Base-by-base conservation (phyloP, 2,888 invertebrate genomes). In the Nesidiocoris tenuis region DNA sequence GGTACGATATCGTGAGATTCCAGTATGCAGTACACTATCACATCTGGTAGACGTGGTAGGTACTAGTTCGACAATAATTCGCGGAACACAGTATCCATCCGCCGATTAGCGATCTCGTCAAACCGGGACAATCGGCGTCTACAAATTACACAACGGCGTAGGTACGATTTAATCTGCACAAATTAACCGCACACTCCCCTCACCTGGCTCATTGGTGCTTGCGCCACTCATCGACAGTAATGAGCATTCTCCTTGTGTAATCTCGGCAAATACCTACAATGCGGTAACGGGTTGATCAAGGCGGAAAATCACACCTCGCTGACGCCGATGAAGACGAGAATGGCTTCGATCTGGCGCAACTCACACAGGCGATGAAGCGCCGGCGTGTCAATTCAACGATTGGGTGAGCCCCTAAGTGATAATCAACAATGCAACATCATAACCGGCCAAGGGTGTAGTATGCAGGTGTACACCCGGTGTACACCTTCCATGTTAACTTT, bases 151-250 rank as follows among this genome's bases (percentile, higher is more conserved):
- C 74, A 55, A 65, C 64, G 39, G 5, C 74, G 64, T 65, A n/a
- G n/a, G n/a, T n/a, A n/a, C 65, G 57, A 74, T 65, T 74, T 74
- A 74, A 74, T 74, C 74, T 64, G 74, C 65, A 64, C 74, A 74
- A 74, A 74, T 74, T 74, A 74, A 57, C 65, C 65, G 74, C 65
- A 21, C 64, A n/a, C 65, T 57, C 56, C 59, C 21, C 54, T 65
- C 21, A 23, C 56, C 59, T 57, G 25, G 24, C 25, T 21, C 24
- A 39, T 39, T 39, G 39, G 59, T 16, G 59, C 39, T 7, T 39
- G 39, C n/a, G n/a, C n/a, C n/a, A n/a, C 12, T 39, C 39, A 39
- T 39, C 39, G 54, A 9, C 17, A 2, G 70, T 70, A 72, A 72
- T 72, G 72, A 72, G 72, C 63, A 24, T 57, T 22, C 70, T 70